Percentiles rank a stretch among this genome's conserved stretches.
These are phyloP conservation scores for Dynastes hyllus DNA, from an alignment of 2,888 invertebrate species.

Conservation along the genomic window DNA sequence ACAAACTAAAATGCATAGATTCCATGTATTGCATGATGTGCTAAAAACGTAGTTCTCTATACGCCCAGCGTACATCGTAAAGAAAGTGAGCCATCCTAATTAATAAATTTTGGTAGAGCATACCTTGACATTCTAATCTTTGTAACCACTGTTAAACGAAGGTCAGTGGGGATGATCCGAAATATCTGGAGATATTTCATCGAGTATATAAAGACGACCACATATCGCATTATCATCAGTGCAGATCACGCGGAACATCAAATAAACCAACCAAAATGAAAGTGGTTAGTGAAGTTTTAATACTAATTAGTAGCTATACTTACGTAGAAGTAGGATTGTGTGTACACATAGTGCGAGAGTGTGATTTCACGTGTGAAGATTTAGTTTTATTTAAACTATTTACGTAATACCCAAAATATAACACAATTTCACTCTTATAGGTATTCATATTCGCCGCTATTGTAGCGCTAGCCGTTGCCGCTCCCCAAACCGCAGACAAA, in stretches of 20 bases:
- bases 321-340: constrained; percentile 9
- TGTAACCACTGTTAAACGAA: constrained; percentile 39
- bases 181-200: constrained; percentile 30
- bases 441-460: constrained; percentile 61
- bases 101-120: constrained; percentile 26
- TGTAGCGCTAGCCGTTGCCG: constrained; percentile 61
- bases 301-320: constrained; percentile 11
- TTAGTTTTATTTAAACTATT: constrained; percentile 13
- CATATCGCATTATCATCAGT: constrained; percentile 37
- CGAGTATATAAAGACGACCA: constrained; percentile 44
- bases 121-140: constrained; percentile 43
- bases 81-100: constrained; percentile 42
- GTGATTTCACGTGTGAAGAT: background rate
- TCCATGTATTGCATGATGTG: background rate
- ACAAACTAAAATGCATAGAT: too few relatives aligned
- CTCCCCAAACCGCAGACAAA: constrained; percentile 65
- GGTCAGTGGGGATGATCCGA: constrained; percentile 45
- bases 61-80: background rate
- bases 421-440: constrained; percentile 53
- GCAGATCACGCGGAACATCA: constrained; percentile 19
- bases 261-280: constrained; percentile 53
- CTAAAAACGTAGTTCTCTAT: background rate
- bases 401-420: constrained; percentile 1
- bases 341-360: constrained; percentile 18
- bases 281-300: constrained; percentile 53